Percentiles rank a stretch among this genome's conserved stretches.
These are phyloP conservation scores for Pyrocoelia pectoralis DNA, from an alignment of 2,888 invertebrate species.

Conservation along the genomic window DNA sequence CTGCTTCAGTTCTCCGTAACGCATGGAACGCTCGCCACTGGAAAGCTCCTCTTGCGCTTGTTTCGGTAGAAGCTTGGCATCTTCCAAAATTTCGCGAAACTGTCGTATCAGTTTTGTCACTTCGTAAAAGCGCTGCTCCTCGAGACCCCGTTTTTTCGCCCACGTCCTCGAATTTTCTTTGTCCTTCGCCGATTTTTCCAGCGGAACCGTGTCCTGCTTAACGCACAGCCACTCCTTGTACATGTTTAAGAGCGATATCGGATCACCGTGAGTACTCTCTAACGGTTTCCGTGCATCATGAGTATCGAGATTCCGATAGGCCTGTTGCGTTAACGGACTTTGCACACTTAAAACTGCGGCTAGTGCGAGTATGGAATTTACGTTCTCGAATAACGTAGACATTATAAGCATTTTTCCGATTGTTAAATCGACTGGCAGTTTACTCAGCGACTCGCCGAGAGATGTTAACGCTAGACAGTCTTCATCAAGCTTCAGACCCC, in stretches of 20 bases:
- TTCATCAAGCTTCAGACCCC: slow-evolving; percentile 81
- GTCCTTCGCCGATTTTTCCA: slow-evolving; percentile 34
- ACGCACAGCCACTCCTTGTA: slow-evolving; percentile 90
- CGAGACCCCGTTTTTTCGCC: slow-evolving; percentile 89
- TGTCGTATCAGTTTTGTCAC: slow-evolving; percentile 92
- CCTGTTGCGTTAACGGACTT: slow-evolving; percentile 89
- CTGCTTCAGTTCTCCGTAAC: slow-evolving; percentile 90
- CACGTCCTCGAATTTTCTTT: slow-evolving; percentile 75
- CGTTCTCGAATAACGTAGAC: slow-evolving; percentile 88
- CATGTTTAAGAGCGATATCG: slow-evolving; percentile 86
- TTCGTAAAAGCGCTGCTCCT: slow-evolving; percentile 97
- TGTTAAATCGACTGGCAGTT: slow-evolving; percentile 92
- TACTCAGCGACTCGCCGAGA: slow-evolving; percentile 85
- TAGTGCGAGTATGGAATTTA: slow-evolving; percentile 87
- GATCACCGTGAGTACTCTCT: slow-evolving; percentile 96
- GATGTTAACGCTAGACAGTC: slow-evolving; percentile 73
- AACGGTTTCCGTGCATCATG: slow-evolving; percentile 80
- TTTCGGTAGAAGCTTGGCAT: slow-evolving; percentile 53
- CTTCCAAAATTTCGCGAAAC: slow-evolving; percentile 82
- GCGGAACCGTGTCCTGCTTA: slow-evolving; percentile 65
- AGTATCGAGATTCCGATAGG: slow-evolving; percentile 85
- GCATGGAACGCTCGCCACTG: slow-evolving; percentile 79
- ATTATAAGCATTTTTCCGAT: slow-evolving; percentile 96
- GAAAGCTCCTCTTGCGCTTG: slow-evolving; percentile 59
- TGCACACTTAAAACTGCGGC: slow-evolving; percentile 94